Evolutionary conservation across 2,113 vertebrate genomes (phyloP).

Genomic region (Silurus asotus): DNA sequence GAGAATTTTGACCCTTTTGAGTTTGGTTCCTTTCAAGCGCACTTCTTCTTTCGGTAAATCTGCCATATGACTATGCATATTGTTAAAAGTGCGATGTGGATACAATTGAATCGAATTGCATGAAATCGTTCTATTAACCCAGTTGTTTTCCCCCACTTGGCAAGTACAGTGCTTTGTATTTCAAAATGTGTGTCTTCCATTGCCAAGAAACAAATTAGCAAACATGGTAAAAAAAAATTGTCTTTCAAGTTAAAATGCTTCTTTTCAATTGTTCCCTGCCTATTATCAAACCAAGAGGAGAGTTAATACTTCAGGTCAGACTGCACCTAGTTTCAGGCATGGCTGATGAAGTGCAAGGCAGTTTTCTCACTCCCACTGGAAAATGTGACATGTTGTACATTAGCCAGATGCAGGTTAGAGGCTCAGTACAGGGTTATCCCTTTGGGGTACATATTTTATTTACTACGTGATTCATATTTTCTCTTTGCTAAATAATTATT

Average conservation of each 20-base stretch:
- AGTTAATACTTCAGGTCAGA: slow-evolving; percentile 52
- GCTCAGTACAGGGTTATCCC: slow-evolving; percentile 18
- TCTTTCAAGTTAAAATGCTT: slow-evolving; percentile 47
- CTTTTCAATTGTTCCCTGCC: slow-evolving; percentile 33
- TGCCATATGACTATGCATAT: background rate
- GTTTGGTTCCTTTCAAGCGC: background rate
- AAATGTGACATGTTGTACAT: slow-evolving; percentile 44
- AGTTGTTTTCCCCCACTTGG: slow-evolving; percentile 30
- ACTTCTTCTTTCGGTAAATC: background rate
- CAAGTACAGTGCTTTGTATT: slow-evolving; percentile 41
- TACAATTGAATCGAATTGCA: background rate
- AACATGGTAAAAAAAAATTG: slow-evolving; percentile 45
- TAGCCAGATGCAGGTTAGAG: slow-evolving; percentile 46
- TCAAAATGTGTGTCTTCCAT: slow-evolving; percentile 58
- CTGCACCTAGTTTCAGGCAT: slow-evolving; percentile 33
- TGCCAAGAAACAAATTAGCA: slow-evolving; percentile 50
- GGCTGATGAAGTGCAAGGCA: slow-evolving; percentile 47
- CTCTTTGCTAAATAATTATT: slow-evolving; percentile 12
- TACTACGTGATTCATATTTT: slow-evolving; percentile 5
- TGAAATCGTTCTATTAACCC: slow-evolving; percentile 25
- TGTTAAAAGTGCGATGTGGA: background rate
- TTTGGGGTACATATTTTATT: slow-evolving; percentile 36
- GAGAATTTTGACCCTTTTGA: background rate
- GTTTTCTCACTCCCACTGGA: slow-evolving; percentile 30
- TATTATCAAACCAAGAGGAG: slow-evolving; percentile 43